These are phyloP conservation scores for Entelurus aequoreus DNA, from an alignment of 2,113 vertebrate species.

Conservation along the genomic window DNA sequence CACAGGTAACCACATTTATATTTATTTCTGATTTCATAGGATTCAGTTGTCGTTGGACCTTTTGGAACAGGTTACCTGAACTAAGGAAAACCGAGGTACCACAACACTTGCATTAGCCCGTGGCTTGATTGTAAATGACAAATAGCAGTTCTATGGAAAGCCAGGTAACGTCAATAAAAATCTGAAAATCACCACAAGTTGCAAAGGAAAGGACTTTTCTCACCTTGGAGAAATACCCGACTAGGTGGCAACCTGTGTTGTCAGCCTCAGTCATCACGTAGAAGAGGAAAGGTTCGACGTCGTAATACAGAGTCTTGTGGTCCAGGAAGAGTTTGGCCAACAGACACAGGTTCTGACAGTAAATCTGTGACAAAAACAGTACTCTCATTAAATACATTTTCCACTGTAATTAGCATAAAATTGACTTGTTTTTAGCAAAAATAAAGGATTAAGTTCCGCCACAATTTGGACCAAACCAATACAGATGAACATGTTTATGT, in stretches of 20 bases:
- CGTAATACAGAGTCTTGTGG: slow-evolving; percentile 88
- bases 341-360: slow-evolving; percentile 89
- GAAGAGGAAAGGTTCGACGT: slow-evolving; percentile 88
- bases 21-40: too few species aligned
- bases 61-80: too few species aligned
- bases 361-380: slow-evolving; percentile 70
- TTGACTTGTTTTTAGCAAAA: background rate
- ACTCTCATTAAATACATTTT: background rate
- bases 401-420: background rate
- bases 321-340: slow-evolving; percentile 89
- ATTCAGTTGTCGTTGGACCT: too few species aligned
- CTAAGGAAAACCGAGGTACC: too few species aligned
- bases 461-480: background rate
- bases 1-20: too few species aligned
- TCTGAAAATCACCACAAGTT: too few species aligned
- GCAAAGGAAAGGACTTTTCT: slow-evolving; percentile 3
- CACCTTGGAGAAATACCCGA: slow-evolving; percentile 91
- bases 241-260: slow-evolving; percentile 86
- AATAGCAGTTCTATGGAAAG: too few species aligned
- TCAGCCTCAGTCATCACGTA: slow-evolving; percentile 89
- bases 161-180: too few species aligned
- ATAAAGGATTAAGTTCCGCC: background rate
- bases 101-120: too few species aligned
- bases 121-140: too few species aligned
- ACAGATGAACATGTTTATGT: too few species aligned